Evolutionary conservation across 1,140 invertebrate species (phyloP).

Genomic region (Hirudo medicinalis): DNA sequence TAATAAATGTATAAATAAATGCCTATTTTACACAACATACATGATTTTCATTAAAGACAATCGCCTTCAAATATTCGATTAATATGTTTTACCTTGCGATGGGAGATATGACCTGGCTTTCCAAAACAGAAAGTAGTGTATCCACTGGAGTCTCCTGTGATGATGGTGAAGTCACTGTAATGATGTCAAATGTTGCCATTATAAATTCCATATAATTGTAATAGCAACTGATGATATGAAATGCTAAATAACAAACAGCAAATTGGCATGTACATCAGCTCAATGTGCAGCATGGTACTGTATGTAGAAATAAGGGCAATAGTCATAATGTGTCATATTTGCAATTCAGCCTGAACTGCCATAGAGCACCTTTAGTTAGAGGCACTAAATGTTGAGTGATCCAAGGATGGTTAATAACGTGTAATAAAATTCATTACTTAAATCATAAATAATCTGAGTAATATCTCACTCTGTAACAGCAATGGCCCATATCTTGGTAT

Average conservation of each 20-base stretch:
- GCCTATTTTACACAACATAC: background rate
- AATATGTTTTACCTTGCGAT: background rate
- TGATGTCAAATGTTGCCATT: background rate
- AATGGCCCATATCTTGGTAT: background rate
- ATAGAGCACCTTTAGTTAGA: no score
- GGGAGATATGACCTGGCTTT: background rate
- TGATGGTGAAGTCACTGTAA: constrained; percentile 5
- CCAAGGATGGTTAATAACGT: no score
- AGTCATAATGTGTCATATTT: no score
- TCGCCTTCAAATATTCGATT: background rate
- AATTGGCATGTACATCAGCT: no score
- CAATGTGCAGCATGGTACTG: no score
- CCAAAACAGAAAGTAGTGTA: background rate
- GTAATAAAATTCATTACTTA: background rate
- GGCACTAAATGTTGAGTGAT: no score
- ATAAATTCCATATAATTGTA: no score
- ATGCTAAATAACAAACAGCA: no score
- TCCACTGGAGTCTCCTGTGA: background rate
- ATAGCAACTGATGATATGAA: no score
- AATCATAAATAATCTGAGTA: background rate
- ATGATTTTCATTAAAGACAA: background rate
- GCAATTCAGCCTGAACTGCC: no score
- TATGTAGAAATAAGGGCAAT: no score
- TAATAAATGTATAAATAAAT: no score
- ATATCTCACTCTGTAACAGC: background rate